A percentile compares a stretch with the other conserved stretches of the same genome.
Evolutionary conservation across 2,888 invertebrate species (phyloP).

Genomic region (Neoaliturus tenellus): DNA sequence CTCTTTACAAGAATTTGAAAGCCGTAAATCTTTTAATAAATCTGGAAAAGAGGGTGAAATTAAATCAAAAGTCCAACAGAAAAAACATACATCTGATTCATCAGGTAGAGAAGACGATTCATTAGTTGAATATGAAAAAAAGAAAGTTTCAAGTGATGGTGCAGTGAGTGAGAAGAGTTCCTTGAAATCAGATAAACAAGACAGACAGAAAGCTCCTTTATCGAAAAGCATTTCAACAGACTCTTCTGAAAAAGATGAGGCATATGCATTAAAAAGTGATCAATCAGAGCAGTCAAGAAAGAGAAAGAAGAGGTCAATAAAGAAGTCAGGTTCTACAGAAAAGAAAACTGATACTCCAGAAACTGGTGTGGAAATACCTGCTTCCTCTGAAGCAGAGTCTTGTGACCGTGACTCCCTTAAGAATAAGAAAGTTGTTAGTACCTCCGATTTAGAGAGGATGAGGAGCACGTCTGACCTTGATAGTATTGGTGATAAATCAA

Average conservation of each 20-base stretch:
- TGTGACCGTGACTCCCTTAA: constrained; percentile 47
- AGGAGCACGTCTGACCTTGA: constrained; percentile 52
- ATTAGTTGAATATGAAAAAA: constrained; percentile 56
- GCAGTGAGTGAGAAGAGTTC: neutral
- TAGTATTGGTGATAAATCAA: constrained; percentile 54
- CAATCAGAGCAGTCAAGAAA: constrained; percentile 42
- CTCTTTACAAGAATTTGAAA: constrained; percentile 67
- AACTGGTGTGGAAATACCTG: constrained; percentile 53
- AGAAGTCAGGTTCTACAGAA: constrained; percentile 40
- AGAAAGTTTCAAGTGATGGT: neutral
- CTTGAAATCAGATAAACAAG: constrained; percentile 36
- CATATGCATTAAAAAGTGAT: constrained; percentile 15
- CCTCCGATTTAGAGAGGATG: constrained; percentile 55
- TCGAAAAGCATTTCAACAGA: constrained; percentile 53
- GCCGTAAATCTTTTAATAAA: constrained; percentile 71
- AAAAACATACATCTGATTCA: constrained; percentile 56
- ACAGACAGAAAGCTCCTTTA: constrained; percentile 26
- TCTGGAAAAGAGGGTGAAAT: constrained; percentile 55
- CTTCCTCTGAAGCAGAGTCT: constrained; percentile 58
- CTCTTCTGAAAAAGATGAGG: constrained; percentile 59
- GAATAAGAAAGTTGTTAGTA: constrained; percentile 30
- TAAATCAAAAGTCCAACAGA: constrained; percentile 66
- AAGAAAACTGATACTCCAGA: constrained; percentile 53
- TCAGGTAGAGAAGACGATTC: constrained; percentile 60
- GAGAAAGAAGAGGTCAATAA: constrained; percentile 53